Base-by-base conservation (phyloP, 1,140 invertebrate species). In the Anthonomus grandis region DNA sequence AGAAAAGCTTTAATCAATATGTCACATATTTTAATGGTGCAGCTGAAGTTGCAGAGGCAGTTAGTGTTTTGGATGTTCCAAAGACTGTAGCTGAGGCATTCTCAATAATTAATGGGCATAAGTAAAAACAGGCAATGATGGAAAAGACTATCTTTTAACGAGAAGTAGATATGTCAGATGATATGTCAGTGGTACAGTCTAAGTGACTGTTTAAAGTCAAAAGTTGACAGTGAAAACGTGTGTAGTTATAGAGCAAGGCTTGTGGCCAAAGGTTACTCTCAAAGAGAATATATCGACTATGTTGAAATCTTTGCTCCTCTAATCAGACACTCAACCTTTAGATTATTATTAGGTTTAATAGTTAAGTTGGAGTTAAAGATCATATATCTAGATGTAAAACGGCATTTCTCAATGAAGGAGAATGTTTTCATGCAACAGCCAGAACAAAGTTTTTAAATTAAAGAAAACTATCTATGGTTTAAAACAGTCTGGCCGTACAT, bases 251-350 rank as follows among this genome's bases (percentile, higher is more conserved):
- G 59, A 50, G 70, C 71, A 3, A 55, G 71, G 19, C 57, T 75
- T 25, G 74, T 76, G 12, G 70, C 72, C 3, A 66, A 68, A 56
- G 73, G 75, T 4, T 76, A 65, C 62, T 63, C 54, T 9, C 74
- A 59, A 54, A 53, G 31, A 23, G 19, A 25, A 18, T 48, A 44
- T 18, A 19, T 59, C 9, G 41, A 59, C 23, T 60, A 57, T 49
- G 48, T 41, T 3, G 50, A 63, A 57, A 55, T 48, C 42, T 60
- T 59, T 63, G 48, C 57, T 37, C 58, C 54, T 55, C 36, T 68
- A n/a, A 15, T 66, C 2, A 57, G 57, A 42, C 55, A 62, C 37
- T 60, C 57, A 31, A 64, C 27, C 9, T 46, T 64, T 34, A 62
- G 62, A 52, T 19, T 65, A 17, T 58, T 68, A 23, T 44, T 66